Evolutionary conservation across 2,888 invertebrate genomes (phyloP).

Genomic region (Callyntrura guangdongensis): DNA sequence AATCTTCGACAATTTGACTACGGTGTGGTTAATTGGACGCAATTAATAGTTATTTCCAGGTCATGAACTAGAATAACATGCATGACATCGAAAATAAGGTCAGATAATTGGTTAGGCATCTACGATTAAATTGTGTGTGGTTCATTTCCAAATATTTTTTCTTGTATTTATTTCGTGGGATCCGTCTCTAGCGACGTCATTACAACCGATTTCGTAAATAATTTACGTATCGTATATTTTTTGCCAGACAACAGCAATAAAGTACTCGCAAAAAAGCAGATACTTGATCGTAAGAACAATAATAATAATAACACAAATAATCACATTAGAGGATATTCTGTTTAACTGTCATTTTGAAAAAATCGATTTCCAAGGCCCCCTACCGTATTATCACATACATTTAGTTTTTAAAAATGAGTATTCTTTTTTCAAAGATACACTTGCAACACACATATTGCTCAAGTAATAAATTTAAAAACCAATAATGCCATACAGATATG

Average conservation of each 20-base stretch:
- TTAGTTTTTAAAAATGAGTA: constrained; percentile 14
- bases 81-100: too few species aligned
- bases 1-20: too few species aligned
- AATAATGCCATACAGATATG: constrained; percentile 55
- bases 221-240: background rate
- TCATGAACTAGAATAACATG: too few species aligned
- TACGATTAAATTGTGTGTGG: too few species aligned
- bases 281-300: constrained; percentile 5
- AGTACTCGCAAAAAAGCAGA: background rate
- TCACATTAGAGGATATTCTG: constrained; percentile 43
- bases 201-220: background rate
- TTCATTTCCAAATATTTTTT: too few species aligned
- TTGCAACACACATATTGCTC: background rate
- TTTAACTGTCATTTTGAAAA: constrained; percentile 35
- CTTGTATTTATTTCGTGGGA: too few species aligned
- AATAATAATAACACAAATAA: constrained; percentile 26
- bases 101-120: too few species aligned
- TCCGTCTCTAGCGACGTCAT: too few species aligned
- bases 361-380: constrained; percentile 52
- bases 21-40: too few species aligned
- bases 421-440: constrained; percentile 5
- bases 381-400: constrained; percentile 51
- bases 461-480: constrained; percentile 48
- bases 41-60: too few species aligned
- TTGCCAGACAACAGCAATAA: background rate